phyloP scores from a whole-genome alignment of 2,113 vertebrate genomes.

The Potamarius usumacintae region DNA sequence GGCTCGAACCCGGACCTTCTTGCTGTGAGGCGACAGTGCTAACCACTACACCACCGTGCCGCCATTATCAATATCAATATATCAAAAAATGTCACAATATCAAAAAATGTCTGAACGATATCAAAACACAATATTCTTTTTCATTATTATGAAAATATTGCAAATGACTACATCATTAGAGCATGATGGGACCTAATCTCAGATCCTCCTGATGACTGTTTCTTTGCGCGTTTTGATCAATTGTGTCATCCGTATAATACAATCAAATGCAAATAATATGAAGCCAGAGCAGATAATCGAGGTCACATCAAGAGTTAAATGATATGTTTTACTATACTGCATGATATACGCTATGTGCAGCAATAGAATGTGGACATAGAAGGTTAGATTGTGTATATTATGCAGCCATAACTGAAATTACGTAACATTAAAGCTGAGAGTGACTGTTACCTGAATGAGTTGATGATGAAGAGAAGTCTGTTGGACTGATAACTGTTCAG shows the following conservation, averaged over 20 bases:
- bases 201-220: neutral
- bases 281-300: neutral
- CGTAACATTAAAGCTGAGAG: neutral
- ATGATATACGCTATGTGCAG: neutral
- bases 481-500: slow-evolving; percentile 41
- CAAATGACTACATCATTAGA: neutral
- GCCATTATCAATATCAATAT: too few relatives aligned
- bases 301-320: neutral
- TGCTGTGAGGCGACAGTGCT: too few relatives aligned
- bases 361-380: neutral
- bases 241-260: neutral
- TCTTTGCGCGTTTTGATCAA: neutral
- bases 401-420: neutral
- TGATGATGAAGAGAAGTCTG: slow-evolving; percentile 60
- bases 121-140: too few relatives aligned
- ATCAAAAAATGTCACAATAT: too few relatives aligned
- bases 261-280: too few relatives aligned
- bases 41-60: too few relatives aligned
- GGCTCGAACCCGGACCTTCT: too few relatives aligned
- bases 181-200: neutral
- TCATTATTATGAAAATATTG: neutral
- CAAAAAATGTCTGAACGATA: too few relatives aligned
- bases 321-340: neutral
- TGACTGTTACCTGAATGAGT: slow-evolving; percentile 60
- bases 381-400: neutral